phyloP scores from a whole-genome alignment of 2,797 vertebrate species.

The Pitangus sulphuratus region DNA sequence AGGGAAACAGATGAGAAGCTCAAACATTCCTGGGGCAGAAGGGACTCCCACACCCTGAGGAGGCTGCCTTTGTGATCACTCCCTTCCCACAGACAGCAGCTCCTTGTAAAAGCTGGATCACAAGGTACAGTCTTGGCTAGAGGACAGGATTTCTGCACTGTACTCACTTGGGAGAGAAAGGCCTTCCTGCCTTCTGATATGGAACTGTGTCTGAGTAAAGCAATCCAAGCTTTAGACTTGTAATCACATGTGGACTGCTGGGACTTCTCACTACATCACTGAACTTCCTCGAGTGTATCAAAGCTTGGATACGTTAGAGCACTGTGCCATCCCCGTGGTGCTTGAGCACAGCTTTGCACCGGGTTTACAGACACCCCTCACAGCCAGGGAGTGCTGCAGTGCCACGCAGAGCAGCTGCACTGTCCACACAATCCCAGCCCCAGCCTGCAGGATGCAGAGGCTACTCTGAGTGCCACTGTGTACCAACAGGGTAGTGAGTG shows the following conservation, averaged over 20 bases:
- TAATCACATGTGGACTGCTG: background rate
- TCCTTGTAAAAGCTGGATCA: background rate
- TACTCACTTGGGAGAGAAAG: background rate
- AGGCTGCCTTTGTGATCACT: background rate
- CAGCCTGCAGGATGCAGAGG: background rate
- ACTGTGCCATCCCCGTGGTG: background rate
- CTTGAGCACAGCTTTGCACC: background rate
- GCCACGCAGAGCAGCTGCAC: background rate
- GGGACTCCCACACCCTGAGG: fast-evolving
- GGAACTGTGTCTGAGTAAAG: fast-evolving
- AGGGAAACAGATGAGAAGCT: background rate
- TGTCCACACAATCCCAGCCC: background rate
- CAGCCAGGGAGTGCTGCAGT: background rate
- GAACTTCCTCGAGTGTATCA: background rate
- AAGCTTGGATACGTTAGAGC: background rate
- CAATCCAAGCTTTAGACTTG: background rate
- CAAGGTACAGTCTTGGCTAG: background rate
- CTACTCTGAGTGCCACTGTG: background rate
- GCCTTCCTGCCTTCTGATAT: background rate
- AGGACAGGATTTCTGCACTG: background rate
- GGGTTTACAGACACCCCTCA: background rate
- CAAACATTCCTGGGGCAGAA: background rate
- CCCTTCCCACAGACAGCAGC: background rate
- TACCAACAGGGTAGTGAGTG: background rate
- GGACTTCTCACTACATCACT: background rate